Percentiles rank a stretch among this genome's conserved stretches.
These are phyloP conservation scores for Lota lota DNA, from an alignment of 2,113 vertebrate species.

Conservation along the genomic window DNA sequence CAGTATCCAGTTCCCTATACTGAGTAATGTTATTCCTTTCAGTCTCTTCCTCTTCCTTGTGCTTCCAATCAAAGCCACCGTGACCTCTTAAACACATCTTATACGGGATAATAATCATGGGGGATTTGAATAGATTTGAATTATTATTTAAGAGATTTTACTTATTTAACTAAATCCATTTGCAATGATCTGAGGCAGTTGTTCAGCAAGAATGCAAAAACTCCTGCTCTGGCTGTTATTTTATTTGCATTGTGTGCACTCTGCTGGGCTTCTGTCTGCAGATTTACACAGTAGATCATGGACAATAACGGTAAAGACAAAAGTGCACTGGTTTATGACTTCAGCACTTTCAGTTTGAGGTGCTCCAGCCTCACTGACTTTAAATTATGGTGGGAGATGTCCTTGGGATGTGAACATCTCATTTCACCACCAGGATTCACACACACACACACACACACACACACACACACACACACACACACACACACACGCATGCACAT, in stretches of 20 bases:
- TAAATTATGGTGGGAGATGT: slow-evolving; percentile 74
- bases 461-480: background rate
- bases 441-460: slow-evolving; percentile 5
- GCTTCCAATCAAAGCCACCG: no score
- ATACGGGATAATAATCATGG: no score
- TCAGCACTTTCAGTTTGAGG: slow-evolving; percentile 68
- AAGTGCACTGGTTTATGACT: slow-evolving; percentile 65
- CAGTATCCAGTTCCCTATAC: no score
- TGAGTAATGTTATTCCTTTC: no score
- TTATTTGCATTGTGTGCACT: slow-evolving; percentile 53
- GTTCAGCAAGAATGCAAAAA: slow-evolving; percentile 4
- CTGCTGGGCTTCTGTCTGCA: slow-evolving; percentile 47
- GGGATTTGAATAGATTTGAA: no score
- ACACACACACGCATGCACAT: background rate
- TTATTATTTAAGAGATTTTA: slow-evolving; percentile 9
- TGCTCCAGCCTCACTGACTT: slow-evolving; percentile 67
- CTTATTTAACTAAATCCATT: slow-evolving; percentile 29
- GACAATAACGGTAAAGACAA: slow-evolving; percentile 68
- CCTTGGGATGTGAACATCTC: slow-evolving; percentile 76
- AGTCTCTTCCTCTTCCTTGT: no score
- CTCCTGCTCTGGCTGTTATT: slow-evolving; percentile 12
- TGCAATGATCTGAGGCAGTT: slow-evolving; percentile 26
- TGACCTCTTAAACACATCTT: no score
- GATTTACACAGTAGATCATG: slow-evolving; percentile 63
- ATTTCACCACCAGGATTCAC: slow-evolving; percentile 52